Evolutionary conservation across 2,888 invertebrate species (phyloP), one percentile per base, ranked within the genome.

Genomic region (Brachyptera risi): DNA sequence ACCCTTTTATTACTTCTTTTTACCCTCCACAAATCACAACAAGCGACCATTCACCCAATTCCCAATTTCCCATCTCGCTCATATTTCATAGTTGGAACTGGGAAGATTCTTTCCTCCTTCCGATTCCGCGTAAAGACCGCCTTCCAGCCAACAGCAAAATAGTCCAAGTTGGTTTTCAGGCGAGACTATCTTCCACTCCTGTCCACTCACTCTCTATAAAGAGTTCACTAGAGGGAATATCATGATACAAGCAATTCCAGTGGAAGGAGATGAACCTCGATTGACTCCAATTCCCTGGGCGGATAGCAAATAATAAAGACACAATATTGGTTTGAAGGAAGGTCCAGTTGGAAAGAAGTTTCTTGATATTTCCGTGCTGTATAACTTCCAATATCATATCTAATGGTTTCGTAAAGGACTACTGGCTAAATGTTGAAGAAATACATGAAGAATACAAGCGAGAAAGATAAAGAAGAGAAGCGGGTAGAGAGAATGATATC

Each of bases 51-150:
- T 54, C 54, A 54, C 54, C 54, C 54, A 54, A 54, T 37, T 54
- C 54, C 54, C 54, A 37, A 54, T 54, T 54, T 54, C 54, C 54
- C 54, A 54, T 35, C 54, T 35, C 35, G 54, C 21, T 54, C 54
- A 31, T 54, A 54, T 37, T 54, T 54, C 54, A 54, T 54, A 54
- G 54, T 37, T 54, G 35, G 21, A 37, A 21, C 54, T 9, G 11
- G n/a, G n/a, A n/a, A n/a, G n/a, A 35, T 35, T 9, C 35, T 35
- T 35, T 35, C 35, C 5, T n/a, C n/a, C n/a, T n/a, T n/a, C n/a
- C n/a, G n/a, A n/a, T n/a, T n/a, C n/a, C n/a, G n/a, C n/a, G n/a
- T n/a, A n/a, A n/a, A n/a, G n/a, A n/a, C n/a, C n/a, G n/a, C n/a
- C n/a, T n/a, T n/a, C n/a, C n/a, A n/a, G n/a, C n/a, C n/a, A n/a